Base-by-base conservation (phyloP, 1,140 invertebrate species). In the Phymastichus coffea region DNA sequence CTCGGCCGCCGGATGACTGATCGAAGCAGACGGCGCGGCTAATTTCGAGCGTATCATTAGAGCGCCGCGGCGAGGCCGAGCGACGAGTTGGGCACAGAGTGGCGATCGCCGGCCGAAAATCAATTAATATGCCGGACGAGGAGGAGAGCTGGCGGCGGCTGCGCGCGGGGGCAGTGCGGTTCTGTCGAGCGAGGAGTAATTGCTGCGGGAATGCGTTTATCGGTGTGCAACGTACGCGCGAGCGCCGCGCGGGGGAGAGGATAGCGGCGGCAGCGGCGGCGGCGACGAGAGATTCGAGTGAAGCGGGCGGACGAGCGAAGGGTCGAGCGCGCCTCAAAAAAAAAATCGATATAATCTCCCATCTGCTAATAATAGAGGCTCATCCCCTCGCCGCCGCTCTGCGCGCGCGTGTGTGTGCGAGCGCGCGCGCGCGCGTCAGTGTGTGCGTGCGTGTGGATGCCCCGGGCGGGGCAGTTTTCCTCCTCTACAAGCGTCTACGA, bases 341-440 rank as follows among this genome's bases (percentile, higher is more conserved):
- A 75, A 73, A 73, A 75, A 78, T 77, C 75, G 74, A 77, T 77
- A 73, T 72, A 77, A 77, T 78, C 75, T 75, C 68, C 73, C 74
- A 76, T 77, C 73, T 76, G 71, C 73, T 78, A 76, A 78, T 76
- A 77, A 78, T 73, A 72, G 72, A 72, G 71, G 74, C 70, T 75
- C 70, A 74, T 69, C 67, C 63, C 66, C 61, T 65, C 49, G 33
- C n/a, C n/a, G n/a, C n/a, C n/a, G n/a, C n/a, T n/a, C n/a, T n/a
- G 37, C 51, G 17, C n/a, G 22, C 40, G 14, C 8, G 22, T n/a
- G n/a, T n/a, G n/a, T n/a, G n/a, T n/a, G n/a, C n/a, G n/a, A n/a
- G n/a, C n/a, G n/a, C n/a, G n/a, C n/a, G n/a, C n/a, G n/a, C n/a
- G n/a, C n/a, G n/a, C n/a, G n/a, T n/a, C n/a, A n/a, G n/a, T n/a